Percentiles rank a stretch among this genome's conserved stretches.
phyloP scores from a whole-genome alignment of 2,888 invertebrate species.

The Caenorhabditis plicata region DNA sequence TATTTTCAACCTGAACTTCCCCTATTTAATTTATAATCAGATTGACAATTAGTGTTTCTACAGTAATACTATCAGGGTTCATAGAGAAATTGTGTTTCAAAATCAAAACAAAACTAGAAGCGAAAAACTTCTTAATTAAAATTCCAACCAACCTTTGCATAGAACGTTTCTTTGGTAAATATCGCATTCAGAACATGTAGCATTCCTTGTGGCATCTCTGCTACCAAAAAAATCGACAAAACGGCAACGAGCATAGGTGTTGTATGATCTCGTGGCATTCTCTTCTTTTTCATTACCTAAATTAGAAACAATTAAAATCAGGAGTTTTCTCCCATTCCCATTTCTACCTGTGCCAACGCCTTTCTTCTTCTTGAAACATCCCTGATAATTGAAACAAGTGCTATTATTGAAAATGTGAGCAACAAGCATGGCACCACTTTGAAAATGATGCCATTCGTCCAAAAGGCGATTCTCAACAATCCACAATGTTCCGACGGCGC shows the following conservation, averaged over 20 bases:
- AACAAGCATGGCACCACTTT: conserved; percentile 64
- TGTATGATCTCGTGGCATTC: conserved; percentile 63
- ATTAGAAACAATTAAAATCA: background rate
- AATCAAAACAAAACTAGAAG: too few relatives aligned
- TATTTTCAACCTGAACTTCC: too few relatives aligned
- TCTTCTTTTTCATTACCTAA: conserved; percentile 61
- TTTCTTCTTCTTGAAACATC: conserved; percentile 60
- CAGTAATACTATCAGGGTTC: too few relatives aligned
- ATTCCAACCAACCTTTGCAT: conserved; percentile 44
- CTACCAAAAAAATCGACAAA: conserved; percentile 59
- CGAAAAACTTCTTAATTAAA: too few relatives aligned
- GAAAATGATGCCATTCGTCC: conserved; percentile 64
- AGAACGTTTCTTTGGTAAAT: conserved; percentile 61
- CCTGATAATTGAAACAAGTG: conserved; percentile 59
- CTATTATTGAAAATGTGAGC: conserved; percentile 61
- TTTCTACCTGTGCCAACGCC: conserved; percentile 48
- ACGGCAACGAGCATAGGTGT: conserved; percentile 65
- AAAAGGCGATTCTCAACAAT: conserved; percentile 57
- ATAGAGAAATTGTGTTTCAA: too few relatives aligned
- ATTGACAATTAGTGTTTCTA: too few relatives aligned
- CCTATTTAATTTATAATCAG: too few relatives aligned
- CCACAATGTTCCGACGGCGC: conserved; percentile 43
- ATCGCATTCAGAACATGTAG: conserved; percentile 61
- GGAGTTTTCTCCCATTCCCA: background rate
- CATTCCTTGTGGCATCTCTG: conserved; percentile 62